phyloP scores from a whole-genome alignment of 2,113 vertebrate species.

The Heloderma charlesbogerti region DNA sequence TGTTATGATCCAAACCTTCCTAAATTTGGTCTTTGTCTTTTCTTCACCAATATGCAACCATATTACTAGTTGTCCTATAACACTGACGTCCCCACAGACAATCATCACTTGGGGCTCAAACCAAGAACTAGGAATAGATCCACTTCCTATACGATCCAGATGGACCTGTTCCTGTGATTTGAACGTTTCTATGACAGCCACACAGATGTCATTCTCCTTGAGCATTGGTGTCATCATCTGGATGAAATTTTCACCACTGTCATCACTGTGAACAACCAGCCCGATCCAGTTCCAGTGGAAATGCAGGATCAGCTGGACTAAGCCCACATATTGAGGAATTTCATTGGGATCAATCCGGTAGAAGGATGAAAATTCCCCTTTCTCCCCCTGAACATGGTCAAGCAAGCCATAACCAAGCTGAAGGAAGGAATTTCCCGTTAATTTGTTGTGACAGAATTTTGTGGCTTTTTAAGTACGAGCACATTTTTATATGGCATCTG shows the following conservation, averaged over 20 bases:
- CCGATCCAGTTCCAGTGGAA: conserved; percentile 14
- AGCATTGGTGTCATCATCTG: neutral
- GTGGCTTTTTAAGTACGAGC: no score
- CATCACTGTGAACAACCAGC: neutral
- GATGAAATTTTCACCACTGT: neutral
- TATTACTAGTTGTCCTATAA: neutral
- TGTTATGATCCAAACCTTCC: conserved; percentile 1
- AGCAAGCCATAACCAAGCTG: conserved; percentile 26
- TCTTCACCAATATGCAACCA: neutral
- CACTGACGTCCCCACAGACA: neutral
- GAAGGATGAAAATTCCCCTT: conserved; percentile 19
- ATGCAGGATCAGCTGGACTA: conserved; percentile 1
- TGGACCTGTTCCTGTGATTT: no score
- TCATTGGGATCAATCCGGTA: conserved; percentile 16
- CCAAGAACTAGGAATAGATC: neutral
- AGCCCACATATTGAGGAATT: neutral
- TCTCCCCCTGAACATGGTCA: neutral
- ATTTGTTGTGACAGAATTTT: no score
- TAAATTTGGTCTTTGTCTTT: neutral
- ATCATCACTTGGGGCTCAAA: neutral
- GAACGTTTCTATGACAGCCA: no score
- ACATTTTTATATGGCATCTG: no score
- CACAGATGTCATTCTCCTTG: neutral
- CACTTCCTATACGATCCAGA: no score
- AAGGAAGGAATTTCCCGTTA: neutral